Base-by-base conservation (phyloP, 2,888 invertebrate genomes). In the Drosophila falleni region DNA sequence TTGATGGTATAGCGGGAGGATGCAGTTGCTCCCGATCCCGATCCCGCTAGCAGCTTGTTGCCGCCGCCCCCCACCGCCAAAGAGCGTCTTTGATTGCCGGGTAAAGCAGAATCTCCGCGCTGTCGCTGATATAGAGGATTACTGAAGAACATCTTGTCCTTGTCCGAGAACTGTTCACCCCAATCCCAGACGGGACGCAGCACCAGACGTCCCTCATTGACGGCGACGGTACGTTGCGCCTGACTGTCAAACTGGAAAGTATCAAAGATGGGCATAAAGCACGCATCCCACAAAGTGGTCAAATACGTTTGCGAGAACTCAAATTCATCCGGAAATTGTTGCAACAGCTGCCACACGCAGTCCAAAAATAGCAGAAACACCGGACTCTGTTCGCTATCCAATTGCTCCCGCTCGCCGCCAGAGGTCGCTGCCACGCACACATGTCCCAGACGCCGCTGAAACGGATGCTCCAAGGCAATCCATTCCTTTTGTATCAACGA, bases 401-500 rank as follows among this genome's bases (percentile, higher is more conserved):
- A 23, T 23, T 23, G 73, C 11, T 68, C 23, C 46, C 72, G 71
- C 10, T 76, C 70, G 11, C 63, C 53, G 23, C 44, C 67, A 26
- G 37, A 19, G 23, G 23, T 23, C 23, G 23, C 23, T 3, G 23
- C 23, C 3, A 72, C 47, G 49, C 71, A 73, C 1, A 96, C 94
- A 70, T 96, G 96, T 0, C 96, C 96, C 72, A 96, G 92, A 55
- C 97, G 90, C 11, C 91, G 91, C 55, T 91, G 91, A 92, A 98
- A 98, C 1, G 97, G 98, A 93, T 99, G 98, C 29, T 98, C 98
- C 74, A 98, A 93, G 0, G 97, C 96, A 4, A 98, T 94, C 98
- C 99, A 99, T 91, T 99, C 98, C 91, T 98, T 97, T 93, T 98
- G 98, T 60, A 99, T 93, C 41, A 99, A 94, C 63, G 96, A 95